These are phyloP conservation scores for Galago senegalensis DNA, from an alignment of 2,797 vertebrate genomes.

Conservation along the genomic window DNA sequence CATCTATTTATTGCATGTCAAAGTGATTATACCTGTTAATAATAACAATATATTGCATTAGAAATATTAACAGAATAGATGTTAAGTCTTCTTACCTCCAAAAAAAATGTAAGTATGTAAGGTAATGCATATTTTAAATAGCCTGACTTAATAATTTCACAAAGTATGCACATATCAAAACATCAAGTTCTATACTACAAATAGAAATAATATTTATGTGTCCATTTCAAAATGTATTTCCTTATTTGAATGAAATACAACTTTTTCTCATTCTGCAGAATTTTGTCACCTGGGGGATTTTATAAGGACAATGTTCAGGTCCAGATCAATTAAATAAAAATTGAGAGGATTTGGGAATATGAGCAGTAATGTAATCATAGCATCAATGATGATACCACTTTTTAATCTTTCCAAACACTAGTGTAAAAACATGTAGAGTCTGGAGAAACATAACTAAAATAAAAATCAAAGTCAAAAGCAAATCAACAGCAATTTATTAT, in stretches of 20 bases:
- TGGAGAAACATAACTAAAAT: not conserved
- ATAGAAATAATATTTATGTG: not conserved
- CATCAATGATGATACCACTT: not conserved
- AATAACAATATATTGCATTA: not conserved
- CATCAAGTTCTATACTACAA: not conserved
- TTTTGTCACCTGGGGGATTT: not conserved
- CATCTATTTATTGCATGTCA: not conserved
- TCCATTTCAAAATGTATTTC: not conserved
- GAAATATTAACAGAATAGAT: not conserved
- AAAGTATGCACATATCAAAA: not conserved
- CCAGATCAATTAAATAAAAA: not conserved
- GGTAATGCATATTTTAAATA: not conserved
- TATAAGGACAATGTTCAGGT: not conserved
- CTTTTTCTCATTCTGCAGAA: not conserved
- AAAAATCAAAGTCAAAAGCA: not conserved
- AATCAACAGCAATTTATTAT: not conserved
- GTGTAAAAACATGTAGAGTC: not conserved
- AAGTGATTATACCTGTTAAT: not conserved
- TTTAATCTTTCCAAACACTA: not conserved
- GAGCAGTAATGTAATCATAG: not conserved
- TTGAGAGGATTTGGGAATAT: not conserved
- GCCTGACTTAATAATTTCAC: not conserved
- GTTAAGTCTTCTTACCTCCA: not conserved
- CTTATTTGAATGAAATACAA: not conserved
- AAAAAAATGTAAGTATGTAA: not conserved